Evolutionary conservation across 2,113 vertebrate genomes (phyloP), one percentile per base, ranked within the genome.

Genomic region (Manacus vitellinus): DNA sequence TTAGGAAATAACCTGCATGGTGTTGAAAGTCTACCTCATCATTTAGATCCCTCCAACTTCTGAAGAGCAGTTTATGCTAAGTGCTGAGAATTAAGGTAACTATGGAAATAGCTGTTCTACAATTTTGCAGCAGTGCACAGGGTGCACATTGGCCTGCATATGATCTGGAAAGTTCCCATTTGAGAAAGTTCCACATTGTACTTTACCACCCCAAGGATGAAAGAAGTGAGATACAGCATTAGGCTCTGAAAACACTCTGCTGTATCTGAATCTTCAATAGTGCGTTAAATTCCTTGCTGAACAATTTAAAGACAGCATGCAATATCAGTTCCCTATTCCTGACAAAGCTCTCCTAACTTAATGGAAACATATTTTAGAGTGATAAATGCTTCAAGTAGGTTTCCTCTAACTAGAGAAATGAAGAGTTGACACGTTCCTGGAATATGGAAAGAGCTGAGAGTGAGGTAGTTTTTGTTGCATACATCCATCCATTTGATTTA

Each of bases 1-100:
- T 89, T 93, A 84, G 71, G 83, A 96, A 89, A 85, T 91, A 95
- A 68, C 54, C 94, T 79, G 46, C 41, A 22, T 30, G 23, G 31
- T 30, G 8, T 22, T 79, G 65, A 85, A 88, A 92, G 92, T 31
- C 74, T 89, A 84, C 55, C 47, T 89, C 79, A 81, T 90, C 55
- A 68, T 95, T 95, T 85, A 67, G 56, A 84, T 85, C 30, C 30
- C 55, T 85, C 76, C 83, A 72, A 76, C 41, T 75, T 66, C 51
- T 84, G 68, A 96, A 94, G 19, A 74, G 25, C 15, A 78, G 39
- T 91, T 91, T 70, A 49, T 88, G 49, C 62, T 83, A 55, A 62
- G 23, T 25, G 63, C 84, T 93, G 46, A 37, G 76, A 80, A 89
- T 82, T n/a, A 86, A 61, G 78, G n/a, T 87, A 80, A 62, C 61